These are phyloP conservation scores for Plectrocnemia conspersa DNA, from an alignment of 1,140 invertebrate species.

Conservation along the genomic window DNA sequence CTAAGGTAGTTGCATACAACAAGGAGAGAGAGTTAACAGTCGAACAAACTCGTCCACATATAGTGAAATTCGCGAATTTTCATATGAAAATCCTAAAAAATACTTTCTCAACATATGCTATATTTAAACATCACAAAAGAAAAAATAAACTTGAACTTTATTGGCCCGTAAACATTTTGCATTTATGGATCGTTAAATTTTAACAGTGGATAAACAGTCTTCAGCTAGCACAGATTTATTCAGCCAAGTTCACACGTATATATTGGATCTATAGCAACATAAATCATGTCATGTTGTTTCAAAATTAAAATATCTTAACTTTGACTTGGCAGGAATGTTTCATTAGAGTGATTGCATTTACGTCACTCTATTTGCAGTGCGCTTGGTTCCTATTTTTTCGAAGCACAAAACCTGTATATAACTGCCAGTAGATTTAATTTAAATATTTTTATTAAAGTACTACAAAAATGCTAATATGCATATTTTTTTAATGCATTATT, in stretches of 20 bases:
- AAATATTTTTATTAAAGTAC: no score
- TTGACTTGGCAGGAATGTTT: conserved; percentile 9
- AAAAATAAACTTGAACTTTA: background rate
- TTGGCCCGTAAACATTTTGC: background rate
- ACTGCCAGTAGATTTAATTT: background rate
- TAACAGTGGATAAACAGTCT: background rate
- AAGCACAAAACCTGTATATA: background rate
- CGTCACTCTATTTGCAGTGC: conserved; percentile 24
- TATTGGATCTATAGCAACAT: no score
- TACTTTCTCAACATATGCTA: conserved; percentile 9
- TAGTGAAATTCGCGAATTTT: conserved; percentile 3
- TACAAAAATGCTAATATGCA: no score
- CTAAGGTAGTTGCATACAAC: conserved; percentile 28
- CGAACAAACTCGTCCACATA: background rate
- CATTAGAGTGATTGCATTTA: conserved; percentile 11
- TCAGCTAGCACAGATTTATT: no score
- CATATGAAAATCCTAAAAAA: background rate
- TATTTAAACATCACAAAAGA: no score
- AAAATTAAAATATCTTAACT: conserved; percentile 5
- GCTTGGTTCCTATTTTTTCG: background rate
- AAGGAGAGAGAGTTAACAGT: conserved; percentile 15
- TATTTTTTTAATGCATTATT: no score
- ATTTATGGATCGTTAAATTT: background rate
- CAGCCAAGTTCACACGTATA: no score
- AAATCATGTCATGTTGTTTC: no score